Evolutionary conservation across 2,797 vertebrate genomes (phyloP), one percentile per base, ranked within the genome.

Genomic region (Typhlichthys subterraneus): DNA sequence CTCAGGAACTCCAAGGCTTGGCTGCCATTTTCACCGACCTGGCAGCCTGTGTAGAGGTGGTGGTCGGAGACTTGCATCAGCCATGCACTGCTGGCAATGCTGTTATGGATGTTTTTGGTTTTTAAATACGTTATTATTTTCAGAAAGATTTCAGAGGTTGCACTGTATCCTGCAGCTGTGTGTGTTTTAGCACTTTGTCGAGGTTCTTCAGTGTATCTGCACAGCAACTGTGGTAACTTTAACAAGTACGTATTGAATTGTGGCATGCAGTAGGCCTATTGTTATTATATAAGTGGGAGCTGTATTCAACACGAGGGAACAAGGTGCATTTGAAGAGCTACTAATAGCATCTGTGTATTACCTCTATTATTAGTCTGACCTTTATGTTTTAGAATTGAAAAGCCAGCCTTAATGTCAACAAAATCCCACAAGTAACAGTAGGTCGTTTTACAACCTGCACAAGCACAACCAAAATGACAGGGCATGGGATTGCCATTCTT

Each of bases 1-100:
- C 15, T 14, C 69, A 72, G 56, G 60, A 74, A 58, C 67, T 65
- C 61, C 51, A 65, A 62, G 69, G 55, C 57, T 79, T 85, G 86
- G 82, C 82, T 52, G 65, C 60, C n/a, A 2, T 14, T 75, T 63
- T 58, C 72, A 65, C 65, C 65, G 1, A 42, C 57, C 77, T 79
- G 84, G 75, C 76, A 69, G 70, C 56, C n/a, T 33, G 71, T 48
- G 59, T 60, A 61, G 53, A 77, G 69, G 53, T 70, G 65, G 57
- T 57, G 67, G 72, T 77, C 69, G 70, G 31, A 69, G 57, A 63
- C 67, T 72, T 14, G 23, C 65, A 69, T 45, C 69, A 49, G 38
- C 50, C 45, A 64, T 51, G 14, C 49, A 51, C 14, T 51, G n/a
- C 13, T 17, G 33, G 33, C 33, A 38, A 38, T 7, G 33, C 33